A percentile compares a stretch with the other conserved stretches of the same genome.
These are phyloP conservation scores for Gibbula magus DNA, from an alignment of 2,888 invertebrate species.

Conservation along the genomic window DNA sequence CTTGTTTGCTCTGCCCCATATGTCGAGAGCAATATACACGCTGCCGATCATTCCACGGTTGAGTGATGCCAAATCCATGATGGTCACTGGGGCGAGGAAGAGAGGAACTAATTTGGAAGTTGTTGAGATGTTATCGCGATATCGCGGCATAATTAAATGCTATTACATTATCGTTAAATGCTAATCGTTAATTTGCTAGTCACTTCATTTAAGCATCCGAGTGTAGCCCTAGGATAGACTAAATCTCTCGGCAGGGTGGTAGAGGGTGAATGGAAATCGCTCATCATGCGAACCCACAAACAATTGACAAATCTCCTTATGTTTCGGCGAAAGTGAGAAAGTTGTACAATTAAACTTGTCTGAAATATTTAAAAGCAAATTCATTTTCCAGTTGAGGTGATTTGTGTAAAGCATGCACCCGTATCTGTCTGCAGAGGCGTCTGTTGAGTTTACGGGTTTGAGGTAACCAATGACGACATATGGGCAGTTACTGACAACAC, in stretches of 20 bases:
- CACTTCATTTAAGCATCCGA: not conserved
- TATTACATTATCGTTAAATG: constrained; percentile 27
- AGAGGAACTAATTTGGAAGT: not conserved
- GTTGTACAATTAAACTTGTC: not conserved
- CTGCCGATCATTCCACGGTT: not conserved
- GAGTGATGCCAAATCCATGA: not conserved
- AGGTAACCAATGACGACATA: too few relatives aligned
- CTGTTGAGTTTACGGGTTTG: too few relatives aligned
- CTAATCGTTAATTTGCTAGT: not conserved
- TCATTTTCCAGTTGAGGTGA: not conserved
- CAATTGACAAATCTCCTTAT: not conserved
- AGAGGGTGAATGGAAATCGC: not conserved
- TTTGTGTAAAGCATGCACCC: not conserved
- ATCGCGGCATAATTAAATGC: constrained; percentile 14
- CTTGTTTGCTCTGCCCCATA: constrained; percentile 17
- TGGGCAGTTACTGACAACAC: too few relatives aligned
- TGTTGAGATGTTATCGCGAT: not conserved
- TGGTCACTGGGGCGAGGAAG: not conserved
- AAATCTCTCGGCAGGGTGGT: not conserved
- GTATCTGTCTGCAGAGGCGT: not conserved
- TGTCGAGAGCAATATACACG: not conserved
- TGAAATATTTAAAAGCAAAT: constrained; percentile 3
- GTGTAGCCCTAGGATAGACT: not conserved
- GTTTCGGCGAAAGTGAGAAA: not conserved
- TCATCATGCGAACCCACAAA: not conserved